Conservation (phyloP, 2,888 invertebrate species). For the Caenorhabditis sulstoni region DNA sequence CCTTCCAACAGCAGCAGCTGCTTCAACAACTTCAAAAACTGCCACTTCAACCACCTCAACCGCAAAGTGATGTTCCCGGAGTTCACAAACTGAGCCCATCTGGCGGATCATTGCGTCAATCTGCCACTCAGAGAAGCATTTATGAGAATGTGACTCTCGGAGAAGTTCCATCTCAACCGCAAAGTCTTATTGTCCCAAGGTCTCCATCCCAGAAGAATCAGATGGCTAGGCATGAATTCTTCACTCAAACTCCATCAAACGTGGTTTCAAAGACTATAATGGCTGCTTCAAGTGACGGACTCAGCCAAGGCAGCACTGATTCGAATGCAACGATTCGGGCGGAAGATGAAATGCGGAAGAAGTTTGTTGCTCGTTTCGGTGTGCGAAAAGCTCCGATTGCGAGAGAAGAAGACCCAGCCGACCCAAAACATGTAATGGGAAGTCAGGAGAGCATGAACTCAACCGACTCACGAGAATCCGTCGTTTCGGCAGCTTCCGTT, state of each 20-base stretch:
- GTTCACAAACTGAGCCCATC: conserved; percentile 44
- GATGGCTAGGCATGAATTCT: conserved; percentile 49
- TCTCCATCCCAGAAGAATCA: conserved; percentile 35
- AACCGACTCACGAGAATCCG: conserved; percentile 72
- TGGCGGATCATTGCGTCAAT: conserved; percentile 38
- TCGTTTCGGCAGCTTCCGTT: conserved; percentile 73
- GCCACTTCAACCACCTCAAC: conserved; percentile 39
- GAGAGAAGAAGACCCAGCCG: conserved; percentile 68
- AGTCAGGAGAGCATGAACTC: conserved; percentile 66
- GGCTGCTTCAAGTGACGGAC: conserved; percentile 47
- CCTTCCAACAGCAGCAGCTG: conserved; percentile 40
- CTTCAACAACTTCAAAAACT: conserved; percentile 46
- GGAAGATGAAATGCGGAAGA: conserved; percentile 69
- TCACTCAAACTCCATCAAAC: conserved; percentile 55
- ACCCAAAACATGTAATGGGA: conserved; percentile 62
- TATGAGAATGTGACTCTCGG: conserved; percentile 53
- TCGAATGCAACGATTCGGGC: conserved; percentile 40
- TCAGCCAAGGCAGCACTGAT: conserved; percentile 43
- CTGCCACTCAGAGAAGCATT: conserved; percentile 52
- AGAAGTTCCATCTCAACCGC: conserved; percentile 40
- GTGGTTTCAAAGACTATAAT: conserved; percentile 48
- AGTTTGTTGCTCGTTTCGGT: conserved; percentile 70
- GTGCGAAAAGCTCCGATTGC: conserved; percentile 70
- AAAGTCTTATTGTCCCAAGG: conserved; percentile 35
- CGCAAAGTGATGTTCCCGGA: conserved; percentile 28